Conservation (phyloP, 2,113 vertebrate species). For the Indicator indicator region DNA sequence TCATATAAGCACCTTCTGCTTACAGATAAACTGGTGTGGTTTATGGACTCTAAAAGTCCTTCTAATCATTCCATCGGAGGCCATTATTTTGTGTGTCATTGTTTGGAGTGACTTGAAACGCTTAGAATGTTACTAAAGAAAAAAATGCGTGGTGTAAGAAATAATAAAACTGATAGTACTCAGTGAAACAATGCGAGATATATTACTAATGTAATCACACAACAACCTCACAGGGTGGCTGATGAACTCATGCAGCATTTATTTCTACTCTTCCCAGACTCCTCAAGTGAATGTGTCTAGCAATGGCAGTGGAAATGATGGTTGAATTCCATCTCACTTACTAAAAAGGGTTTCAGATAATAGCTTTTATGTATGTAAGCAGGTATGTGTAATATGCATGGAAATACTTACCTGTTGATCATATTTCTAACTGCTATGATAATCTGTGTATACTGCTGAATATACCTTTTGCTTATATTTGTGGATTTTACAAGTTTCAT, state of each 20-base stretch:
- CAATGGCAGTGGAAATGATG: neutral
- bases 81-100: neutral
- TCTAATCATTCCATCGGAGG: neutral
- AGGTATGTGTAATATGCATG: neutral
- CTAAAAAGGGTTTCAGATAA: neutral
- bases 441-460: neutral
- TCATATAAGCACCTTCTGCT: neutral
- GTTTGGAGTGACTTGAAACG: neutral
- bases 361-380: neutral
- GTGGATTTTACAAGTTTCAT: neutral
- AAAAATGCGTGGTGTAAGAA: neutral
- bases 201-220: neutral
- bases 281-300: neutral
- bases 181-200: neutral
- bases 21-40: neutral
- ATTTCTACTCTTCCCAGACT: neutral
- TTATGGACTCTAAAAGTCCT: neutral
- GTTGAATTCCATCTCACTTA: neutral
- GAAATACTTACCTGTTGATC: neutral
- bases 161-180: neutral
- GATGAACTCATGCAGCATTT: neutral
- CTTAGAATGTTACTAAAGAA: neutral
- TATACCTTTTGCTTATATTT: neutral
- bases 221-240: neutral
- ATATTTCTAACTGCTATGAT: neutral